Evolutionary conservation across 92 coral and sea anemone species (phyloP).

Genomic region (Phenganax subtilis): DNA sequence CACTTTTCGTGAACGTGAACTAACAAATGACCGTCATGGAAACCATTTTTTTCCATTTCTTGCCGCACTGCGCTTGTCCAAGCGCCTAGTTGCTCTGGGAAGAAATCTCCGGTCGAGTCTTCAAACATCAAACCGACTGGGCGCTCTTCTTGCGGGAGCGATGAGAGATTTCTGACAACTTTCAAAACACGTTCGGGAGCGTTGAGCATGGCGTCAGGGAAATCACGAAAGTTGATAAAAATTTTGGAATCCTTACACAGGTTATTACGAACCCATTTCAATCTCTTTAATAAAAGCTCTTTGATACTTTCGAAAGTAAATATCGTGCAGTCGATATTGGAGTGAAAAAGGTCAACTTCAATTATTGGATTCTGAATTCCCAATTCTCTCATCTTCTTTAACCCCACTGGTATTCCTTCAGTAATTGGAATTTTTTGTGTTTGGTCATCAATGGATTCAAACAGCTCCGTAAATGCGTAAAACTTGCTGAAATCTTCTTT

Average conservation of each 20-base stretch:
- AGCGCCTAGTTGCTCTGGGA: constrained; percentile 66
- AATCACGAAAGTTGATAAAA: constrained; percentile 66
- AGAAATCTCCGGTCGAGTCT: constrained; percentile 59
- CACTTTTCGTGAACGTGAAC: constrained; percentile 74
- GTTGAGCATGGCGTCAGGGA: constrained; percentile 57
- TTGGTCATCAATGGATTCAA: no score
- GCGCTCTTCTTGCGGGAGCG: constrained; percentile 48
- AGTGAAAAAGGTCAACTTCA: constrained; percentile 41
- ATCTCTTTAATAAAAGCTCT: constrained; percentile 43
- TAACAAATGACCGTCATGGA: constrained; percentile 51
- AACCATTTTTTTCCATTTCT: constrained; percentile 58
- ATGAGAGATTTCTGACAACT: constrained; percentile 50
- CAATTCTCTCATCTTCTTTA: no score
- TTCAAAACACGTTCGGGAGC: constrained; percentile 53
- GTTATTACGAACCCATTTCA: constrained; percentile 51
- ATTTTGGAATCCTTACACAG: constrained; percentile 54
- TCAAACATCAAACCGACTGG: constrained; percentile 66
- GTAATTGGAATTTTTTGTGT: no score
- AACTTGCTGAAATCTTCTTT: no score
- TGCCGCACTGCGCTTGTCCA: constrained; percentile 59
- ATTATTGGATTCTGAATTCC: constrained; percentile 42
- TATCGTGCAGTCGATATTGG: constrained; percentile 39
- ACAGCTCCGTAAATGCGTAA: no score
- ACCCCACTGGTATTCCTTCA: no score
- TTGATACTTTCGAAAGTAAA: constrained; percentile 41